These are phyloP conservation scores for Sebastiscus albofasciatus DNA, from an alignment of 2,797 vertebrate species.

Conservation along the genomic window DNA sequence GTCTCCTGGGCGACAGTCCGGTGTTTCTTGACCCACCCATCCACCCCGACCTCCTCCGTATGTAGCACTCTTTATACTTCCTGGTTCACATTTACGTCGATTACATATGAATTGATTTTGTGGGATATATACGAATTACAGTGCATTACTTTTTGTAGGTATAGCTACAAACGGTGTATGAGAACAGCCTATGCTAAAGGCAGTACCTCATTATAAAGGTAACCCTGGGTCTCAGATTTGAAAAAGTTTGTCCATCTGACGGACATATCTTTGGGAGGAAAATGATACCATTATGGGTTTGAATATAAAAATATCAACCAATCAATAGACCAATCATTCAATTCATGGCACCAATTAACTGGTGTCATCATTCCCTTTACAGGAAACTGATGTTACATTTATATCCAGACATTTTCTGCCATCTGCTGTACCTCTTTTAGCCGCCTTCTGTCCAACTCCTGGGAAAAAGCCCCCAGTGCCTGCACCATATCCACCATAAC, in stretches of 20 bases:
- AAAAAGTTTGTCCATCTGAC: neutral
- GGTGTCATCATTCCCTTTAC: neutral
- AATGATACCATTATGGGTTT: neutral
- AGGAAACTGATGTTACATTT: constrained; percentile 2
- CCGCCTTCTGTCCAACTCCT: constrained; percentile 81
- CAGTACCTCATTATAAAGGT: neutral
- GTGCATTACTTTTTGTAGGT: too few relatives aligned
- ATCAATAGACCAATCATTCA: neutral
- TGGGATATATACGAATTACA: too few relatives aligned
- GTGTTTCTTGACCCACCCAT: too few relatives aligned
- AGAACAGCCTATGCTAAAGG: neutral
- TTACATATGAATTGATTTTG: too few relatives aligned
- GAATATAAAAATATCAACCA: neutral
- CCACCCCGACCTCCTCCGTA: accelerated
- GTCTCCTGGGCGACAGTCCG: too few relatives aligned
- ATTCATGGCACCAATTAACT: neutral
- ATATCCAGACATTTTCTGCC: neutral
- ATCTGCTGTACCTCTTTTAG: constrained; percentile 76
- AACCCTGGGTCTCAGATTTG: neutral
- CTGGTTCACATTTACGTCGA: too few relatives aligned
- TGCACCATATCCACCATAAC: constrained; percentile 77
- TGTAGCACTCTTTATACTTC: too few relatives aligned
- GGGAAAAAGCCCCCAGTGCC: constrained; percentile 70
- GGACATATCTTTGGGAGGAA: neutral
- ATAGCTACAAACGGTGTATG: too few relatives aligned